A percentile compares a stretch with the other conserved stretches of the same genome.
These are phyloP conservation scores for Parazoanthus atlanticus DNA, from an alignment of 92 coral and sea anemone species.

Conservation along the genomic window DNA sequence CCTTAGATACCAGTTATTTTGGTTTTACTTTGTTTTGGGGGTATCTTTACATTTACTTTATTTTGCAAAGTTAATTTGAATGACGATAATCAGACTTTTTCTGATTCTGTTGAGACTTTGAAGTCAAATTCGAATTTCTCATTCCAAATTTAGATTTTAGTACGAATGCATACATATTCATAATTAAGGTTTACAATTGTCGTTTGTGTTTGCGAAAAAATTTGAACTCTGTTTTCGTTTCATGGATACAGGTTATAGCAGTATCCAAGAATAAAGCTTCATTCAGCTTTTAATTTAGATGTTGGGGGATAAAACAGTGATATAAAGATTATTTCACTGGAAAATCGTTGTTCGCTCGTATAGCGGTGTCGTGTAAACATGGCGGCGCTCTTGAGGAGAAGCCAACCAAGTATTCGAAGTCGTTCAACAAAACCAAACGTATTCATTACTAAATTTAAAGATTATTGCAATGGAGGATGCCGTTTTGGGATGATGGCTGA, in stretches of 20 bases:
- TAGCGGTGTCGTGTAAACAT: constrained; percentile 32
- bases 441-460: background rate
- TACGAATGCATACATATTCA: constrained; percentile 55
- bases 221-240: constrained; percentile 29
- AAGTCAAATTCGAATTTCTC: constrained; percentile 39
- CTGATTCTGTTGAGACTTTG: constrained; percentile 11
- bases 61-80: background rate
- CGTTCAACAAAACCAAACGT: background rate
- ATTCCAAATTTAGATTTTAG: constrained; percentile 51
- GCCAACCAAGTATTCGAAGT: background rate
- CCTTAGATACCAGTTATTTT: background rate
- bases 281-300: constrained; percentile 63
- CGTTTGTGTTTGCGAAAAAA: constrained; percentile 75
- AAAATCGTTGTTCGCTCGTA: constrained; percentile 31
- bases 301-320: constrained; percentile 26
- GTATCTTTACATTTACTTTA: background rate
- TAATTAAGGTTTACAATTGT: constrained; percentile 35
- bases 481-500: background rate
- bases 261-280: constrained; percentile 50
- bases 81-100: background rate
- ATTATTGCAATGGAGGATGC: background rate
- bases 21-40: background rate
- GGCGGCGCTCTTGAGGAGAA: constrained; percentile 34
- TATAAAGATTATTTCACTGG: constrained; percentile 41
- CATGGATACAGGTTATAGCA: constrained; percentile 16